Conservation (phyloP, 2,113 vertebrate genomes). For the Cercopithecus mona region DNA sequence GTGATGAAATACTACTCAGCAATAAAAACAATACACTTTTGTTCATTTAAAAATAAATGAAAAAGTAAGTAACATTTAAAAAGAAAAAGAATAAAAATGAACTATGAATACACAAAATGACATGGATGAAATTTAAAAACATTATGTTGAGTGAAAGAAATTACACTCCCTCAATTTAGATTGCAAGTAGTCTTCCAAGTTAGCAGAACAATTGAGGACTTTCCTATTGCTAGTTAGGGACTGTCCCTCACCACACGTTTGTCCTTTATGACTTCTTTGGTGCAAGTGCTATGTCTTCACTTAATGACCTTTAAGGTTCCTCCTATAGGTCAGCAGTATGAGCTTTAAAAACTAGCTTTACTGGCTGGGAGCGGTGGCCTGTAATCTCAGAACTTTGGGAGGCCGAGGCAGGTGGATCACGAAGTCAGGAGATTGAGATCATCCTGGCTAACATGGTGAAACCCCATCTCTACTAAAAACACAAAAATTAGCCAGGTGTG, state of each 20-base stretch:
- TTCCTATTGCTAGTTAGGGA: neutral
- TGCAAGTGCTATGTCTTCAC: neutral
- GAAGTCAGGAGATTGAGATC: no score
- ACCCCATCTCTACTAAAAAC: no score
- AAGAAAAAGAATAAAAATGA: neutral
- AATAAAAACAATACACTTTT: neutral
- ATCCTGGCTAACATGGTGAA: no score
- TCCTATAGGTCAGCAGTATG: neutral
- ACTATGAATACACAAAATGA: neutral
- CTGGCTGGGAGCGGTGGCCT: no score
- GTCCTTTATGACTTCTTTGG: neutral
- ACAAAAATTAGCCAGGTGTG: no score
- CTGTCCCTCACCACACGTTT: neutral
- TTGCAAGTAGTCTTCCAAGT: neutral
- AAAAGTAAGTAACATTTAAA: no score
- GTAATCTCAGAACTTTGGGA: no score
- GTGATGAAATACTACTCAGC: neutral
- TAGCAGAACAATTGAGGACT: neutral
- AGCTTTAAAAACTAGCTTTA: neutral
- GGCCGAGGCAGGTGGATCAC: no score
- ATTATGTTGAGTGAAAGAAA: neutral
- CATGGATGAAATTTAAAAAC: neutral
- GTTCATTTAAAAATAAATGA: neutral
- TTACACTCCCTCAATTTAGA: neutral
- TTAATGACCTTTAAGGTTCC: neutral